Conservation (phyloP, 1,140 invertebrate species). For the Carcinoscorpius rotundicauda region DNA sequence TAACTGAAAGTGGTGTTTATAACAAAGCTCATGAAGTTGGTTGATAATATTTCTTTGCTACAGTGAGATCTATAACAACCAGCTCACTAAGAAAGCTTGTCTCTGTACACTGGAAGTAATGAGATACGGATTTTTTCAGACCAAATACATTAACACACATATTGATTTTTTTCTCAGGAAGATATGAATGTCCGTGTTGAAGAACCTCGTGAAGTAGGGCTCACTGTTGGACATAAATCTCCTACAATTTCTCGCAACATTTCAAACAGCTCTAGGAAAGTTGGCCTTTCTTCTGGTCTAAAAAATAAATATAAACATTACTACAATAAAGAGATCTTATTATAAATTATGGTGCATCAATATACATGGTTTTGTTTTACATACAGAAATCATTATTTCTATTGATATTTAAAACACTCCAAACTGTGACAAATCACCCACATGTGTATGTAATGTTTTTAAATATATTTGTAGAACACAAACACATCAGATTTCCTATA, state of each 20-base stretch:
- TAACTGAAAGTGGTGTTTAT: no score
- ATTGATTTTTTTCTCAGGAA: no score
- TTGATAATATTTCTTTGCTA: no score
- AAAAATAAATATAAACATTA: background rate
- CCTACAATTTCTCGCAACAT: slow-evolving; percentile 6
- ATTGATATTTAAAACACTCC: background rate
- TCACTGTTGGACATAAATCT: no score
- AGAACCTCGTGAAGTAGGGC: no score
- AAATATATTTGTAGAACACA: background rate
- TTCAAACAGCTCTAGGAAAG: slow-evolving; percentile 21
- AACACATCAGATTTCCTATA: background rate
- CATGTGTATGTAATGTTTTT: background rate
- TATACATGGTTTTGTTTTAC: background rate
- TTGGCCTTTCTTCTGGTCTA: slow-evolving; percentile 26
- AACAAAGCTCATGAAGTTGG: no score
- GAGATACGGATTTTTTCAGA: no score
- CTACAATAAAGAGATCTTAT: slow-evolving; percentile 1
- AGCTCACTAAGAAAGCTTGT: no score
- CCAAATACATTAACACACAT: no score
- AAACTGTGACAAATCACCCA: background rate
- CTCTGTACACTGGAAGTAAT: no score
- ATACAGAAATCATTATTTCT: background rate
- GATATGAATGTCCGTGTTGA: no score
- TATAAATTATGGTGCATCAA: background rate
- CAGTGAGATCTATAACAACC: no score